phyloP scores from a whole-genome alignment of 1,140 invertebrate species.

The Pachypeltis micranthus region DNA sequence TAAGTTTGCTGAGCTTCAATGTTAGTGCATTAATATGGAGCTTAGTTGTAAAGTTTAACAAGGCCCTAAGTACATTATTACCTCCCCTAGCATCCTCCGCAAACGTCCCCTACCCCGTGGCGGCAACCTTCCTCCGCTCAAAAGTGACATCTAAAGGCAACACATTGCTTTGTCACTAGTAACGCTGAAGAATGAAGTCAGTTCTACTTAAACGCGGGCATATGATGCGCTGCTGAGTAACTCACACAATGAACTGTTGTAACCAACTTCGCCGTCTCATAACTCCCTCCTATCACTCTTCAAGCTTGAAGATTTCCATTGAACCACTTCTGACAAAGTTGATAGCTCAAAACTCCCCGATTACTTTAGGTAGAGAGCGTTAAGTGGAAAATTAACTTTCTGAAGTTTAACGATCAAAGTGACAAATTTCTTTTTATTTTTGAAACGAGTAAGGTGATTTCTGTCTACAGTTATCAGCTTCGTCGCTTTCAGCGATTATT shows the following conservation, averaged over 20 bases:
- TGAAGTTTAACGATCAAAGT: no score
- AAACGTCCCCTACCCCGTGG: not conserved
- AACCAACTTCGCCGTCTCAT: not conserved
- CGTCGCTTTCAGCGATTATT: no score
- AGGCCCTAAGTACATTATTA: slow-evolving; percentile 2
- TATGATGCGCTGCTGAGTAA: not conserved
- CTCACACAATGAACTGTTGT: not conserved
- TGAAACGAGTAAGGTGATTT: no score
- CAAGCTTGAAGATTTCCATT: not conserved
- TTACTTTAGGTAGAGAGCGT: no score
- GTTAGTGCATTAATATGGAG: slow-evolving; percentile 8
- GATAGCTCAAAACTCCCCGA: no score
- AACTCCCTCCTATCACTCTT: not conserved
- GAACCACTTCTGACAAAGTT: no score
- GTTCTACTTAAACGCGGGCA: no score
- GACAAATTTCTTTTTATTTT: no score
- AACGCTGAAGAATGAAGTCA: not conserved
- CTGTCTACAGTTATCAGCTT: no score
- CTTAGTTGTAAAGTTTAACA: slow-evolving; percentile 6
- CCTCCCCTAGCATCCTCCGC: not conserved
- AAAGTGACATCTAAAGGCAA: not conserved
- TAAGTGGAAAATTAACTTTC: no score
- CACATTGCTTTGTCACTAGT: no score
- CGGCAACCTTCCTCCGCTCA: not conserved
- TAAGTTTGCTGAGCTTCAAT: not conserved